These are phyloP conservation scores for Halcyon malimbica DNA, from an alignment of 2,113 vertebrate genomes.

Conservation along the genomic window DNA sequence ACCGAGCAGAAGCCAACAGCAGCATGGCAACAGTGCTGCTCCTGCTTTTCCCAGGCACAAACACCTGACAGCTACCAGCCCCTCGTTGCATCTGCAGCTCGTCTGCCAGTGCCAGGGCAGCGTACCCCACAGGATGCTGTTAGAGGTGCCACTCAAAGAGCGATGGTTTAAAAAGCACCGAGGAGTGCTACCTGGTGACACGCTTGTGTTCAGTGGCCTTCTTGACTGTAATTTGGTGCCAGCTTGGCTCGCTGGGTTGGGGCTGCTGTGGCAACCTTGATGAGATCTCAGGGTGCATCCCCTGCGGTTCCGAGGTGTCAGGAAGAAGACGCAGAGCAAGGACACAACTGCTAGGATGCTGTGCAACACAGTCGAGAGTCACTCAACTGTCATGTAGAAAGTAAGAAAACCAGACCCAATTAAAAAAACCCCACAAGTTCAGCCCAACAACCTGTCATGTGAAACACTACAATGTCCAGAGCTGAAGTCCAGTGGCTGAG, in stretches of 20 bases:
- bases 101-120: neutral
- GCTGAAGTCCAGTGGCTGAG: neutral
- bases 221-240: neutral
- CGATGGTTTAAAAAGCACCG: accelerated
- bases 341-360: neutral
- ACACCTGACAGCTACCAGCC: neutral
- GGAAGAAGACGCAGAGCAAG: neutral
- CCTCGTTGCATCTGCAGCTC: neutral
- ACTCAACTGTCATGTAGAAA: neutral
- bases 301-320: neutral
- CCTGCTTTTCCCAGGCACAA: neutral
- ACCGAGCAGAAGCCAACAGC: neutral
- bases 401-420: neutral
- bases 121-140: accelerated
- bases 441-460: neutral
- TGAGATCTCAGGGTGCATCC: neutral
- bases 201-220: accelerated
- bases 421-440: neutral
- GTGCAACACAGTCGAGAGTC: neutral
- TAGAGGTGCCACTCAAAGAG: neutral
- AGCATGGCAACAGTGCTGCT: accelerated
- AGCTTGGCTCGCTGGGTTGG: neutral
- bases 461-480: neutral
- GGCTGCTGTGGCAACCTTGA: neutral
- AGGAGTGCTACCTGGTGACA: neutral